phyloP scores from a whole-genome alignment of 2,888 invertebrate species.

The Scaptomyza cyrtandrae region DNA sequence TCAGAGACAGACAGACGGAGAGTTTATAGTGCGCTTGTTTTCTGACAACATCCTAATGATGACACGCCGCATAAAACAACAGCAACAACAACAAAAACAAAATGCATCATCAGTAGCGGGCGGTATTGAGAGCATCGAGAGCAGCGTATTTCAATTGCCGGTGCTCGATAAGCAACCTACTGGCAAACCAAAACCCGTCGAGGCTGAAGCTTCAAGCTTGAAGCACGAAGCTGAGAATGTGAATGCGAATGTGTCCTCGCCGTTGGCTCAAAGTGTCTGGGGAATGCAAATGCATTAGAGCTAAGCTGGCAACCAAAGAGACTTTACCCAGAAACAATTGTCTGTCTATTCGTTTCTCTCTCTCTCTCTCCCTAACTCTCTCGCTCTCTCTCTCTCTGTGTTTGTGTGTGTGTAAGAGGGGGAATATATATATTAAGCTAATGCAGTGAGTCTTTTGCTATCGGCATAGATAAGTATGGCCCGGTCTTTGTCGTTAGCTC shows the following conservation, averaged over 20 bases:
- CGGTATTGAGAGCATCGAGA: slow-evolving; percentile 10
- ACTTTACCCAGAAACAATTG: slow-evolving; percentile 25
- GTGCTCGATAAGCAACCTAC: slow-evolving; percentile 28
- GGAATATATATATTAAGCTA: slow-evolving; percentile 14
- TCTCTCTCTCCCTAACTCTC: too few species aligned
- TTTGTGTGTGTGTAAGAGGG: neutral
- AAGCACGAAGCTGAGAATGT: neutral
- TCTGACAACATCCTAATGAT: slow-evolving; percentile 68
- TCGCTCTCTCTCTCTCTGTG: neutral
- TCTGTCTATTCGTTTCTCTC: neutral
- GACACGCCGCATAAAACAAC: slow-evolving; percentile 64
- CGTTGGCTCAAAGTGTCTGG: slow-evolving; percentile 26
- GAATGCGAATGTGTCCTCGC: slow-evolving; percentile 28
- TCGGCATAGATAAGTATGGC: neutral
- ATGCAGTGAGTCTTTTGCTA: slow-evolving; percentile 26
- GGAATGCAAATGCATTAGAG: slow-evolving; percentile 64
- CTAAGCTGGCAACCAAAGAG: slow-evolving; percentile 47
- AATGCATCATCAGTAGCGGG: neutral
- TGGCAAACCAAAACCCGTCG: slow-evolving; percentile 9
- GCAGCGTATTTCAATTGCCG: slow-evolving; percentile 43
- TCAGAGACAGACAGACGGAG: slow-evolving; percentile 12
- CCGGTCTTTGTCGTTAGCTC: neutral
- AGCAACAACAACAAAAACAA: slow-evolving; percentile 15
- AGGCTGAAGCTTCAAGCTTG: neutral
- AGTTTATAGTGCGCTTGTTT: slow-evolving; percentile 62